A percentile compares a stretch with the other conserved stretches of the same genome.
Evolutionary conservation across 2,888 invertebrate genomes (phyloP).

Genomic region (Euclidia mi): DNA sequence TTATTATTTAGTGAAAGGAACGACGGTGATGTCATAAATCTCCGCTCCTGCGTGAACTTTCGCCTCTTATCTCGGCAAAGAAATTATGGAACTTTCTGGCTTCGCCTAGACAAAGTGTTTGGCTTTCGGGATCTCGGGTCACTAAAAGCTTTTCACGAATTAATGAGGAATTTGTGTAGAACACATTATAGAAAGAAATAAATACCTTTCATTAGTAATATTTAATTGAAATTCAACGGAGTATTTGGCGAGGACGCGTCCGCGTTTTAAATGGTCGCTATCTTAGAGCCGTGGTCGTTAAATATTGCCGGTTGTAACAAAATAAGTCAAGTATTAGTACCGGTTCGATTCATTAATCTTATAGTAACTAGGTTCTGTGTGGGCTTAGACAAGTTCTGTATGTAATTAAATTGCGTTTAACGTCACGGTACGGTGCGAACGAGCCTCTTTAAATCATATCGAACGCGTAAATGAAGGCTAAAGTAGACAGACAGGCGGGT

Average conservation of each 20-base stretch:
- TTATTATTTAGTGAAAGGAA: conserved; percentile 90
- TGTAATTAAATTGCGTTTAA: conserved; percentile 86
- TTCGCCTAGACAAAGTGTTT: conserved; percentile 89
- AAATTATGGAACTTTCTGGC: conserved; percentile 89
- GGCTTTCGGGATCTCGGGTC: conserved; percentile 85
- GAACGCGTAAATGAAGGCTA: conserved; percentile 65
- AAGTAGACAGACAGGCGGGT: conserved; percentile 52
- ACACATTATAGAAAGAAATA: conserved; percentile 60
- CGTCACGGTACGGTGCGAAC: conserved; percentile 64
- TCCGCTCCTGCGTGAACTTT: conserved; percentile 89
- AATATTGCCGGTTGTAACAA: conserved; percentile 53
- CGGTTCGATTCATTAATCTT: conserved; percentile 82
- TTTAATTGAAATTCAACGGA: conserved; percentile 46
- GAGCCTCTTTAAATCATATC: conserved; percentile 83
- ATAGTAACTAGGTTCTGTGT: conserved; percentile 83
- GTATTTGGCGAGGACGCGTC: conserved; percentile 38
- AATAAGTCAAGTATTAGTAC: conserved; percentile 66
- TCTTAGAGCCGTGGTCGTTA: conserved; percentile 54
- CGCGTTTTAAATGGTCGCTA: conserved; percentile 42
- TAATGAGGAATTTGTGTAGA: conserved; percentile 73
- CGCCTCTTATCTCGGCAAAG: conserved; percentile 89
- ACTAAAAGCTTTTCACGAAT: conserved; percentile 84
- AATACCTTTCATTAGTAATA: conserved; percentile 48
- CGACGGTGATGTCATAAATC: conserved; percentile 90
- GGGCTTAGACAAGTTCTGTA: conserved; percentile 81